A percentile compares a stretch with the other conserved stretches of the same genome.
Conservation (phyloP, 1,140 invertebrate genomes). For the Drusus annulatus region DNA sequence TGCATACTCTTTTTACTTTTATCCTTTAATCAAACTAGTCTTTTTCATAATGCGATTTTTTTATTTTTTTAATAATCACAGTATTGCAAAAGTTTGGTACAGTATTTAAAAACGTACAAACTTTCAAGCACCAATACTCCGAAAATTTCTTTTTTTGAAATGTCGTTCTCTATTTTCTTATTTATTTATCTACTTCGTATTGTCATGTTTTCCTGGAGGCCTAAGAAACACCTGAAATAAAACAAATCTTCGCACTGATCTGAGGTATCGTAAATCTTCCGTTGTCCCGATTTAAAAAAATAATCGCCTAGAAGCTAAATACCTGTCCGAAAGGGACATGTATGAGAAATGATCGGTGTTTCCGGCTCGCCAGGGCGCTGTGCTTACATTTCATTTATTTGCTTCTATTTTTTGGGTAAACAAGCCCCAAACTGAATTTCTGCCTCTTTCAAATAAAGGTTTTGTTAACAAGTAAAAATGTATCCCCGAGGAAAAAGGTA, state of each 20-base stretch:
- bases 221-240: background rate
- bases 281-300: slow-evolving; percentile 28
- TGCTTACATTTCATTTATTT: slow-evolving; percentile 49
- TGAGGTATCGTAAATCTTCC: slow-evolving; percentile 14
- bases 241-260: slow-evolving; percentile 6
- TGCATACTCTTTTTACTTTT: too few relatives aligned
- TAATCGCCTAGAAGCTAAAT: slow-evolving; percentile 44
- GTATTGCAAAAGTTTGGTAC: too few relatives aligned
- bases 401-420: slow-evolving; percentile 45
- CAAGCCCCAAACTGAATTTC: slow-evolving; percentile 8
- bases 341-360: slow-evolving; percentile 48
- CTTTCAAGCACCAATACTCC: too few relatives aligned
- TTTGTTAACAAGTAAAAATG: slow-evolving; percentile 8
- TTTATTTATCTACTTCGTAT: too few relatives aligned
- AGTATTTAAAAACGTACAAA: too few relatives aligned
- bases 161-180: too few relatives aligned
- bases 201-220: too few relatives aligned
- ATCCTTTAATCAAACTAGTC: too few relatives aligned
- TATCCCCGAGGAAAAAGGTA: slow-evolving; percentile 24
- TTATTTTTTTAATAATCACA: too few relatives aligned
- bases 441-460: background rate
- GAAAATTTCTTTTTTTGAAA: too few relatives aligned
- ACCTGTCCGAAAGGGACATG: slow-evolving; percentile 40
- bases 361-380: slow-evolving; percentile 29
- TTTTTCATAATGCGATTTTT: too few relatives aligned